These are phyloP conservation scores for Diplazon laetatorius DNA, from an alignment of 2,888 invertebrate genomes.

Conservation along the genomic window DNA sequence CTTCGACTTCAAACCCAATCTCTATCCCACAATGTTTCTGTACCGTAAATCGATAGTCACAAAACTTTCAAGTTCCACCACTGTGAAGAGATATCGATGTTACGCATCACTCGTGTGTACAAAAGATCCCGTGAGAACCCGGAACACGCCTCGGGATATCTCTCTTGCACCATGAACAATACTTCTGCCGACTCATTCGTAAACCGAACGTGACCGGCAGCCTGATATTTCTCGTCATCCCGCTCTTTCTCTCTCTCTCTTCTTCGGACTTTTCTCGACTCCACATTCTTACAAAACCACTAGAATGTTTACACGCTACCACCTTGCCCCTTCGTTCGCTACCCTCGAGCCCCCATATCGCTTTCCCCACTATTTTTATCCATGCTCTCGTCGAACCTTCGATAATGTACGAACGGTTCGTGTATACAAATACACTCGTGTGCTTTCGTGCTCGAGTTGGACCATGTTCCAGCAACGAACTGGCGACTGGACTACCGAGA, in stretches of 20 bases:
- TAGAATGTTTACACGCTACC: not conserved
- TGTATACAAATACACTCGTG: not conserved
- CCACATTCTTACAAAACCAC: too few species aligned
- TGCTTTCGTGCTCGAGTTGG: constrained; percentile 1
- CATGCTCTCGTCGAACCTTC: not conserved
- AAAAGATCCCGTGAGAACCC: constrained; percentile 2
- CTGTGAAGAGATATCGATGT: constrained; percentile 26
- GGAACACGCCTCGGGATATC: not conserved
- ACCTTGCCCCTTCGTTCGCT: constrained; percentile 11
- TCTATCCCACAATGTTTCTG: not conserved
- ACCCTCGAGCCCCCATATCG: constrained; percentile 8
- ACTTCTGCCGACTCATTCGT: constrained; percentile 31
- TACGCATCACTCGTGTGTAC: constrained; percentile 12
- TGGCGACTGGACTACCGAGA: not conserved
- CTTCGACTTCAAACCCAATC: not conserved
- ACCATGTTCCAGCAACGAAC: constrained; percentile 14
- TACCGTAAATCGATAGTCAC: constrained; percentile 20
- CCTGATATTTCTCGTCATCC: not conserved
- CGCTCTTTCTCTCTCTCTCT: constrained; percentile 1
- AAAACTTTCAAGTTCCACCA: not conserved
- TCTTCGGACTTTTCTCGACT: not conserved
- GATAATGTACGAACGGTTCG: not conserved
- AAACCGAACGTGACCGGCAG: constrained; percentile 39
- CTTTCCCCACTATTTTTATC: constrained; percentile 22
- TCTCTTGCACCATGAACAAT: constrained; percentile 21